phyloP scores from a whole-genome alignment of 2,113 vertebrate species.

The Oncorhynchus kisutch region DNA sequence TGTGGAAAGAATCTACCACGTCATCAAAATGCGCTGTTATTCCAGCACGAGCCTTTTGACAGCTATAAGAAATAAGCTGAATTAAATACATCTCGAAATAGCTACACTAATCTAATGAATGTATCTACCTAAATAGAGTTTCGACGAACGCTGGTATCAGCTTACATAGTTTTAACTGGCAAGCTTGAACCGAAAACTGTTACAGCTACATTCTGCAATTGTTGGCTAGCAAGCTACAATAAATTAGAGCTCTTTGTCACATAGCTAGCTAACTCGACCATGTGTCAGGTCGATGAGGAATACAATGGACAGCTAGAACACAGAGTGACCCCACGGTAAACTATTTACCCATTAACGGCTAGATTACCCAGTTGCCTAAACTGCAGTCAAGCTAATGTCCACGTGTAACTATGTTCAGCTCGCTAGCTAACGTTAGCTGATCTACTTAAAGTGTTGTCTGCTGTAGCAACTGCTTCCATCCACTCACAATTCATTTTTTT shows the following conservation, averaged over 20 bases:
- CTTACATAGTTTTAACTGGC: too few relatives aligned
- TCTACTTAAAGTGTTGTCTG: too few relatives aligned
- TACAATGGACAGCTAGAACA: slow-evolving; percentile 49
- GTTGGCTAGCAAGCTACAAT: too few relatives aligned
- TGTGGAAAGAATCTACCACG: not conserved
- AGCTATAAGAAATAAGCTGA: too few relatives aligned
- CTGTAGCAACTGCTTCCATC: not conserved
- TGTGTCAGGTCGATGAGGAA: slow-evolving; percentile 75
- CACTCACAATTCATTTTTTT: not conserved
- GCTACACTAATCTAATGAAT: too few relatives aligned
- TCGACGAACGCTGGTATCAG: too few relatives aligned
- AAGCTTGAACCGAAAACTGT: too few relatives aligned
- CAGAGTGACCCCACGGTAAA: slow-evolving; percentile 49
- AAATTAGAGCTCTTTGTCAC: too few relatives aligned
- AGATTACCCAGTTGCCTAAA: not conserved
- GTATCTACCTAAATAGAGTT: too few relatives aligned
- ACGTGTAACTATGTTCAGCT: not conserved
- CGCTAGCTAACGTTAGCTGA: not conserved
- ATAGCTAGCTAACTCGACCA: slow-evolving; percentile 16
- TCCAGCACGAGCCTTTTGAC: not conserved
- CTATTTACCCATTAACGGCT: not conserved
- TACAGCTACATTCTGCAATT: too few relatives aligned
- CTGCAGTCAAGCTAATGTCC: too few relatives aligned
- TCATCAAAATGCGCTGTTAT: slow-evolving; percentile 38
- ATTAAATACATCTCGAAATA: too few relatives aligned